Evolutionary conservation across 2,888 invertebrate genomes (phyloP).

Genomic region (Laothoe populi): DNA sequence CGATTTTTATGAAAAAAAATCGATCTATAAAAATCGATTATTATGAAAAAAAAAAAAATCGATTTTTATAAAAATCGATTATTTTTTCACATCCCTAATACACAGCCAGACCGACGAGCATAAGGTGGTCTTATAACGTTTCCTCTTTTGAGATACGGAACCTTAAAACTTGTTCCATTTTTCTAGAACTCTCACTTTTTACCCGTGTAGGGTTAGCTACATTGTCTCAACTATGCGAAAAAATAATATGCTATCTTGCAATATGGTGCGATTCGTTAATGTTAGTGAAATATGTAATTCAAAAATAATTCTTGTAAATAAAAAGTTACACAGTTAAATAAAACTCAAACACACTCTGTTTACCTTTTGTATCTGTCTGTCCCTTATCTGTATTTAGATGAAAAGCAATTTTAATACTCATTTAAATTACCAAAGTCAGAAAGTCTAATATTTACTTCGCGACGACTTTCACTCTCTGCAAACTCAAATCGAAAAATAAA

Average conservation of each 20-base stretch:
- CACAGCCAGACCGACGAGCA: no score
- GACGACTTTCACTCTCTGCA: conserved; percentile 7
- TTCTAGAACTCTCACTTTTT: no score
- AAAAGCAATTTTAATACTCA: conserved; percentile 24
- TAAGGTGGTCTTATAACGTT: no score
- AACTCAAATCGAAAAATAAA: conserved; percentile 23
- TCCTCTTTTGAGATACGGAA: no score
- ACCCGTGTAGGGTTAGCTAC: no score
- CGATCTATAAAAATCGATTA: no score
- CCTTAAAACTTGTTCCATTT: no score
- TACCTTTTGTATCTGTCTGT: conserved; percentile 14
- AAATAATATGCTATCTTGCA: not conserved
- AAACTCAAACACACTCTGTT: conserved; percentile 17
- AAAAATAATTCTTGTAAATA: not conserved
- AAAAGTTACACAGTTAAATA: conserved; percentile 3
- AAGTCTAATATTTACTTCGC: conserved; percentile 23
- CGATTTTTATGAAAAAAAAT: no score
- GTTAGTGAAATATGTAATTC: not conserved
- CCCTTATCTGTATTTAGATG: conserved; percentile 22
- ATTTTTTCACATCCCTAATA: no score
- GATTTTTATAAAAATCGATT: no score
- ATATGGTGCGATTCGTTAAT: not conserved
- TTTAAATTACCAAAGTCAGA: conserved; percentile 23
- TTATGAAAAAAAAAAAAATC: no score
- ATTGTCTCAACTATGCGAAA: not conserved